Percentiles rank a stretch among this genome's conserved stretches.
These are phyloP conservation scores for Invenusta paracnida DNA, from an alignment of 2,888 invertebrate species.

Conservation along the genomic window DNA sequence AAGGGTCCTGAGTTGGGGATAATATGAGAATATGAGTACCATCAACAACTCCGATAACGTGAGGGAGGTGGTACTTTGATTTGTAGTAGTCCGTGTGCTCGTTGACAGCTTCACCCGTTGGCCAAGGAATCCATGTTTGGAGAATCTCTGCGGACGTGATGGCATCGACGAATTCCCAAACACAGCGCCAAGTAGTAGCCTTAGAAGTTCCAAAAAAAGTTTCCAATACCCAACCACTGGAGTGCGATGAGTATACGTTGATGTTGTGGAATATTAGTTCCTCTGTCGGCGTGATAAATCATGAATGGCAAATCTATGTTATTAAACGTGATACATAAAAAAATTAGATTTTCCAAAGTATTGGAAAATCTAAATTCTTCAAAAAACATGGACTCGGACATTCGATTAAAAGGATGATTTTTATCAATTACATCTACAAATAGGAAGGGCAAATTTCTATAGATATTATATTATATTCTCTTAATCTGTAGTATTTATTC, in stretches of 20 bases:
- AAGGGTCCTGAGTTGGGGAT: background rate
- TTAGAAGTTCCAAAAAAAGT: background rate
- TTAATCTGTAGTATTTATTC: too few relatives aligned
- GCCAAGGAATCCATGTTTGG: background rate
- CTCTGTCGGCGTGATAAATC: too few relatives aligned
- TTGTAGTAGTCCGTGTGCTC: background rate
- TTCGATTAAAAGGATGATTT: too few relatives aligned
- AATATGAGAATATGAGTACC: background rate
- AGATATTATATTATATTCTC: too few relatives aligned
- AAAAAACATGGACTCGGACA: too few relatives aligned
- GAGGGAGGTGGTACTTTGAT: background rate
- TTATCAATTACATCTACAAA: too few relatives aligned
- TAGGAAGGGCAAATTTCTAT: too few relatives aligned
- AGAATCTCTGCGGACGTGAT: background rate
- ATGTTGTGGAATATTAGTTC: background rate
- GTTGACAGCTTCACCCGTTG: background rate
- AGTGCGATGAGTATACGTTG: background rate
- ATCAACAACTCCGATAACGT: background rate
- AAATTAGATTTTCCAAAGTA: too few relatives aligned
- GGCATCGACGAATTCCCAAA: background rate
- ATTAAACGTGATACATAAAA: too few relatives aligned
- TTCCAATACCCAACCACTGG: background rate
- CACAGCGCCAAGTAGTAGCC: background rate
- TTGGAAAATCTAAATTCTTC: too few relatives aligned
- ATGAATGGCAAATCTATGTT: too few relatives aligned